Conservation (phyloP, 23 tunicate species). For the Pegea sp. region DNA sequence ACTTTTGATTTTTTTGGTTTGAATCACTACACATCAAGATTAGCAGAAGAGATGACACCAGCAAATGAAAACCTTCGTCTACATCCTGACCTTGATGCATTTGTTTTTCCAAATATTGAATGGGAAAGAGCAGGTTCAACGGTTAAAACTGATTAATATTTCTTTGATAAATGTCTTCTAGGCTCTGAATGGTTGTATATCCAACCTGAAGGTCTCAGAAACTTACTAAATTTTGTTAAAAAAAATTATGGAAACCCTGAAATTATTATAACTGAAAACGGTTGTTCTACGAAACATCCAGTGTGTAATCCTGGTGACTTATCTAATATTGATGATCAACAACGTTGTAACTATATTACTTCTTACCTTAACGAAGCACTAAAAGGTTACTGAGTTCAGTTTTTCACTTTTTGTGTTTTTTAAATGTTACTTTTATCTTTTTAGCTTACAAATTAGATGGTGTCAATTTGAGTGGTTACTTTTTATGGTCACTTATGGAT, state of each 20-base stretch:
- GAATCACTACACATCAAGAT: constrained; percentile 66
- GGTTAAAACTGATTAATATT: constrained; percentile 1
- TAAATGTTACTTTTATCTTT: neutral
- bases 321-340: constrained; percentile 25
- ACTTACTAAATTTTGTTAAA: constrained; percentile 26
- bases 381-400: constrained; percentile 60
- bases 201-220: constrained; percentile 69
- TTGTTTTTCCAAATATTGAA: constrained; percentile 13
- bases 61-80: constrained; percentile 7
- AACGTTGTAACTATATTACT: constrained; percentile 32
- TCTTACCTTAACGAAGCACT: constrained; percentile 56
- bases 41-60: constrained; percentile 15
- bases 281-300: constrained; percentile 67
- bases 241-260: constrained; percentile 37
- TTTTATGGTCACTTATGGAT: constrained; percentile 68
- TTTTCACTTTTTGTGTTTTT: neutral
- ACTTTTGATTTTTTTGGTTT: constrained; percentile 66
- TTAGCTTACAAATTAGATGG: constrained; percentile 54
- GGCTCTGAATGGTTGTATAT: constrained; percentile 70
- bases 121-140: constrained; percentile 87
- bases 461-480: constrained; percentile 59
- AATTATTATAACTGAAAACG: constrained; percentile 79
- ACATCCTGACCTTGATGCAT: constrained; percentile 56
- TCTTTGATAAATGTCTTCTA: neutral
- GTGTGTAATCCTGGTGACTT: constrained; percentile 16